Evolutionary conservation across 2,888 invertebrate species (phyloP).

Genomic region (Lasioglossum morio): DNA sequence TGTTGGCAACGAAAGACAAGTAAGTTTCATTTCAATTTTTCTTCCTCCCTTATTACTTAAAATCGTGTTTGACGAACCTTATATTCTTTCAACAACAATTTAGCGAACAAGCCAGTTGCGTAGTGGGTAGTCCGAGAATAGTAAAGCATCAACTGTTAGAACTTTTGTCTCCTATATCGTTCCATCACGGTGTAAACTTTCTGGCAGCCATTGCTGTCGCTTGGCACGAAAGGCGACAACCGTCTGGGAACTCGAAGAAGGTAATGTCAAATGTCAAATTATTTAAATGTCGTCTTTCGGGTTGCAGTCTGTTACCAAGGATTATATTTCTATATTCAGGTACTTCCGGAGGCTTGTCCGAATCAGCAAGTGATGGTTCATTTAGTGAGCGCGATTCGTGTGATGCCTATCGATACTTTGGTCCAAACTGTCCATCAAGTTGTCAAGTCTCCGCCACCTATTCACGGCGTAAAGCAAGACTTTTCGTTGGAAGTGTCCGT

Average conservation of each 20-base stretch:
- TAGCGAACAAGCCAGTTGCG: constrained; percentile 86
- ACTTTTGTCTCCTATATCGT: constrained; percentile 93
- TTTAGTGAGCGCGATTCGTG: constrained; percentile 91
- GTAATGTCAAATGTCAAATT: constrained; percentile 56
- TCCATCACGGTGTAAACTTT: constrained; percentile 92
- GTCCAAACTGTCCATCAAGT: constrained; percentile 93
- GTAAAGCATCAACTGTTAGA: constrained; percentile 92
- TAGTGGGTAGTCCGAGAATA: constrained; percentile 88
- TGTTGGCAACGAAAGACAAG: constrained; percentile 86
- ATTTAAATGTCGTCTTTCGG: not conserved
- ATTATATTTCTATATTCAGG: constrained; percentile 81
- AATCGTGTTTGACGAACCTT: constrained; percentile 21
- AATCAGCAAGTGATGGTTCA: constrained; percentile 92
- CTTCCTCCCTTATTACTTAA: not conserved
- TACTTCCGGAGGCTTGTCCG: constrained; percentile 88
- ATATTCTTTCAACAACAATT: constrained; percentile 23
- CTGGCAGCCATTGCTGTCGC: constrained; percentile 93
- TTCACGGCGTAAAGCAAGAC: constrained; percentile 87
- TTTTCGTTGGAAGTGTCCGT: constrained; percentile 91
- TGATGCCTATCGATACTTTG: constrained; percentile 93
- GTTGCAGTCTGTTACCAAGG: not conserved
- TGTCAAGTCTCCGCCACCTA: constrained; percentile 90
- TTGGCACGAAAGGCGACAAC: constrained; percentile 91
- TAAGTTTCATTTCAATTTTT: constrained; percentile 71
- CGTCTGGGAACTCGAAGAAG: constrained; percentile 85